Base-by-base conservation (phyloP, 2,797 vertebrate species). In the Dryobates pubescens region DNA sequence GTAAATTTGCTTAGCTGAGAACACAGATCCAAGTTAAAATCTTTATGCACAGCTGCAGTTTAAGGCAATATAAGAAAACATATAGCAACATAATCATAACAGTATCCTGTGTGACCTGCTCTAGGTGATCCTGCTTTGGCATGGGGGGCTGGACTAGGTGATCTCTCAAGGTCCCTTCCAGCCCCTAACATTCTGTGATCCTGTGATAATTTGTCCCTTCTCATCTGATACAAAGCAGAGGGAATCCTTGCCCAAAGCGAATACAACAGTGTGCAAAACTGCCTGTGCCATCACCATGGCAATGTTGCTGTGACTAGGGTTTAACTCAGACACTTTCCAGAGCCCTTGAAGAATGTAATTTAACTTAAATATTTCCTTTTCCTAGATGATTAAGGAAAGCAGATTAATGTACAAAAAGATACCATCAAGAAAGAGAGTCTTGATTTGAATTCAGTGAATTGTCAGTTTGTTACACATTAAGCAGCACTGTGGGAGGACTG, bases 381-480 rank as follows among this genome's bases (percentile, higher is more conserved):
- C 47, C 15, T 77, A 56, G 7, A 67, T 80, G 45, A 45, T 86
- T 85, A 71, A 81, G 36, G 41, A 95, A 82, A 89, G 65, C 9
- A 67, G 43, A 78, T 72, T 67, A 61, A 68, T 38, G 8, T 49
- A 59, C 79, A 38, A 89, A 94, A 76, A 17, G 8, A 57, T 63
- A 49, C 13, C 0, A 11, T 76, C 29, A 79, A 83, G 73, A 81
- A 88, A 86, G 30, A 10, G 75, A 45, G 8, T 68, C 49, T 59
- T 83, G 22, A 75, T 78, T 51, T 68, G 9, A 81, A 92, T 91
- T 93, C 53, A 76, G 61, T 88, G 86, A 91, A 62, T 75, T 75
- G 11, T 72, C 26, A 88, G 26, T 8, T 91, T 93, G 63, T 57
- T 45, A 54, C 82, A 68, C 19, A 63, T 69, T 81, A 63, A 82